Percentiles rank a stretch among this genome's conserved stretches.
Conservation (phyloP, 2,797 vertebrate species). For the Micrastur ruficollis region DNA sequence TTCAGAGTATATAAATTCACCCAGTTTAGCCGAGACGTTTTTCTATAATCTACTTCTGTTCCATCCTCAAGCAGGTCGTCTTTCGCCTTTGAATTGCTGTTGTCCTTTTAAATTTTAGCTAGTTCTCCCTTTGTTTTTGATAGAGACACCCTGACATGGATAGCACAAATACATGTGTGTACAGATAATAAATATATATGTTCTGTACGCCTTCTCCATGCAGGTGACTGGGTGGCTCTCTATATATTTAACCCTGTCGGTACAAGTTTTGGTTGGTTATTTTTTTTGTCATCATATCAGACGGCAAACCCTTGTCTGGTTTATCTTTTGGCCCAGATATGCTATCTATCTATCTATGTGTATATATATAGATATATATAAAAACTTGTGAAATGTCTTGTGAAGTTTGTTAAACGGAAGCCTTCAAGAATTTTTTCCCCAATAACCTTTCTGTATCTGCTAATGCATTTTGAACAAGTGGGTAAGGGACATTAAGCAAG, state of each 20-base stretch:
- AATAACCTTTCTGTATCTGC: background rate
- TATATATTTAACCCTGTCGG: background rate
- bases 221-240: background rate
- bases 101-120: background rate
- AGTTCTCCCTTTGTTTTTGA: background rate
- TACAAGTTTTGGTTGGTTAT: background rate
- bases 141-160: background rate
- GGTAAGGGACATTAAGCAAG: background rate
- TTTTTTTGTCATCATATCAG: background rate
- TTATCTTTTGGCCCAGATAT: background rate
- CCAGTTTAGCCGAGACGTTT: background rate
- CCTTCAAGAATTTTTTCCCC: background rate
- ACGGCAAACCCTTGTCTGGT: background rate
- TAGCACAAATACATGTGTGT: fast-evolving
- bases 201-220: background rate
- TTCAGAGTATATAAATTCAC: background rate
- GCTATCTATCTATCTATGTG: background rate
- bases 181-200: background rate
- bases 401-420: background rate
- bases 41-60: background rate
- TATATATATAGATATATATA: background rate
- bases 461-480: background rate
- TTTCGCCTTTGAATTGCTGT: background rate
- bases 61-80: background rate
- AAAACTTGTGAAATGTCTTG: background rate